A percentile compares a stretch with the other conserved stretches of the same genome.
These are phyloP conservation scores for Cygnus buccinator DNA, from an alignment of 2,113 vertebrate genomes.

Conservation along the genomic window DNA sequence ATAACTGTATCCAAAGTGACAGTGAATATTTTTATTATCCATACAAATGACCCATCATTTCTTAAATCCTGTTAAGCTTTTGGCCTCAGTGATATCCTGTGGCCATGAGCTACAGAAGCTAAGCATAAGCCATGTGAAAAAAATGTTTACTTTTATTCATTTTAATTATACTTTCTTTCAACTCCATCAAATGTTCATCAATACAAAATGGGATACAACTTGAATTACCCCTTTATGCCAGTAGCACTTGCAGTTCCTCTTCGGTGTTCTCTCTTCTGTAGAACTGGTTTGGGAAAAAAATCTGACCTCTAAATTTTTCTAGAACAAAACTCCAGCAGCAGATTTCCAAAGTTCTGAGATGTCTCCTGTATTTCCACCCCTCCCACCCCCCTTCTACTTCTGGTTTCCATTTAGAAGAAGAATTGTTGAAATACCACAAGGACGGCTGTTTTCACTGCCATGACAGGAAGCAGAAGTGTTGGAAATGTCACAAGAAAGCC, in stretches of 20 bases:
- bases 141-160: background rate
- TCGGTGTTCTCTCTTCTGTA: background rate
- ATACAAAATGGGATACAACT: background rate
- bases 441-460: constrained; percentile 34
- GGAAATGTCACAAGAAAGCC: constrained; percentile 33
- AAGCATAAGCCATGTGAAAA: background rate
- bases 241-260: background rate
- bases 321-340: background rate
- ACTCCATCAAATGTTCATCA: background rate
- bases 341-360: background rate
- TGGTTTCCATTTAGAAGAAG: constrained; percentile 57
- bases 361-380: background rate
- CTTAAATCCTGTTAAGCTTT: constrained; percentile 43
- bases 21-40: constrained; percentile 49
- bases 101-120: background rate
- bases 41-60: constrained; percentile 36
- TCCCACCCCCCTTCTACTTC: background rate
- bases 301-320: constrained; percentile 4
- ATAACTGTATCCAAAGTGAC: constrained; percentile 23
- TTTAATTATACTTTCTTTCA: constrained; percentile 13
- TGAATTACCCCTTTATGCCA: background rate
- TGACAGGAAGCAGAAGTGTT: constrained; percentile 65
- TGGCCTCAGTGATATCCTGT: background rate
- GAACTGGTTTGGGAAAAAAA: background rate
- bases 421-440: constrained; percentile 28